Percentiles rank a stretch among this genome's conserved stretches.
These are phyloP conservation scores for Drosophila gunungcola DNA, from an alignment of 1,140 invertebrate genomes.

Conservation along the genomic window DNA sequence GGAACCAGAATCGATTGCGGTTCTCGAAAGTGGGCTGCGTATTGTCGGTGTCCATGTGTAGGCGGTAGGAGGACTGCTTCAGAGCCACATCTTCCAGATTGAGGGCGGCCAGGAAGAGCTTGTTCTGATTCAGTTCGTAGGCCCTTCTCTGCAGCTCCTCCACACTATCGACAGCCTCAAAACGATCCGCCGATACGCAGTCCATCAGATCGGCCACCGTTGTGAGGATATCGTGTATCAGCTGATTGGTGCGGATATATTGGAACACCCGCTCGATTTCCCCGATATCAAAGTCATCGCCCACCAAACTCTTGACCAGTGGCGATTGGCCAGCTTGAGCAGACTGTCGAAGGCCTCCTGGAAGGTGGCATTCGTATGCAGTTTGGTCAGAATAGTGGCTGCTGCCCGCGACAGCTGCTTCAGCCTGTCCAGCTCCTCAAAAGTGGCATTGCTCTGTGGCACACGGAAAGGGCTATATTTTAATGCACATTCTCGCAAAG, in stretches of 20 bases:
- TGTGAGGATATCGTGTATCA: slow-evolving; percentile 67
- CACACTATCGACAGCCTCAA: slow-evolving; percentile 85
- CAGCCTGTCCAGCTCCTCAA: slow-evolving; percentile 86
- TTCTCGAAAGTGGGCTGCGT: slow-evolving; percentile 87
- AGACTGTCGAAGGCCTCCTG: slow-evolving; percentile 72
- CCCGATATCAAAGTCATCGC: slow-evolving; percentile 69
- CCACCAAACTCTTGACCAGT: slow-evolving; percentile 72
- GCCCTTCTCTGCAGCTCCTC: slow-evolving; percentile 86
- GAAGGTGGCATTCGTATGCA: slow-evolving; percentile 67
- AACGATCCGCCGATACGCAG: slow-evolving; percentile 87
- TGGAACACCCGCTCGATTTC: slow-evolving; percentile 63
- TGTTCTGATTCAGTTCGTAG: slow-evolving; percentile 85
- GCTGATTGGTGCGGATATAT: slow-evolving; percentile 67
- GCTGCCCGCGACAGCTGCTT: slow-evolving; percentile 52
- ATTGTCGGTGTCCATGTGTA: slow-evolving; percentile 89
- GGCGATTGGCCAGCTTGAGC: slow-evolving; percentile 76
- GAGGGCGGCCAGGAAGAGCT: slow-evolving; percentile 74
- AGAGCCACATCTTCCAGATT: slow-evolving; percentile 72
- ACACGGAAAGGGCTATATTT: background rate
- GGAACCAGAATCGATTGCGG: slow-evolving; percentile 88
- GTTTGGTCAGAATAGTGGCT: slow-evolving; percentile 56
- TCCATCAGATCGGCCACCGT: slow-evolving; percentile 86
- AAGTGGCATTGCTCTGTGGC: slow-evolving; percentile 86
- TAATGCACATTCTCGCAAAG: too few relatives aligned
- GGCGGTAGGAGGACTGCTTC: slow-evolving; percentile 86